Conservation (phyloP, 2,113 vertebrate species). For the Barnardius zonarius region DNA sequence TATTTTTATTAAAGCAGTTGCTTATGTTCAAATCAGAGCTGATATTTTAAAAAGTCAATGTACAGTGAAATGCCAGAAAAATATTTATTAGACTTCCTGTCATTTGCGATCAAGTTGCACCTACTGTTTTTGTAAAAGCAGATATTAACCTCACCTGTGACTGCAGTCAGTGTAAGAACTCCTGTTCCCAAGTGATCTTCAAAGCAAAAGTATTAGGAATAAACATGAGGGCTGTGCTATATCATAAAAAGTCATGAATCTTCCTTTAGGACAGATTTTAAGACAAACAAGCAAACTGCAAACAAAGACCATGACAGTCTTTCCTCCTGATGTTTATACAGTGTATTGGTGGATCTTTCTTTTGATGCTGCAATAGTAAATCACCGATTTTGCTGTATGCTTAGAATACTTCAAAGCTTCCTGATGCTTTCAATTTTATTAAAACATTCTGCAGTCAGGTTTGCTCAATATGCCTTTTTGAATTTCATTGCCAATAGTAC, state of each 20-base stretch:
- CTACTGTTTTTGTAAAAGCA: background rate
- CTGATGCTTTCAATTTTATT: conserved; percentile 55
- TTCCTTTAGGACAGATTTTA: conserved; percentile 36
- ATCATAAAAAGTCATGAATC: conserved; percentile 15
- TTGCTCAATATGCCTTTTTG: conserved; percentile 24
- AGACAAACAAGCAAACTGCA: conserved; percentile 32
- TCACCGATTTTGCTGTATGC: conserved; percentile 26
- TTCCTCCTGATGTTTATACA: conserved; percentile 8
- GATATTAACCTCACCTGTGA: background rate
- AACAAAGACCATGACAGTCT: conserved; percentile 34
- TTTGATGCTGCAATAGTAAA: conserved; percentile 59
- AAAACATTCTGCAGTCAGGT: conserved; percentile 39
- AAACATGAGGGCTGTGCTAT: conserved; percentile 17
- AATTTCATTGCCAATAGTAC: conserved; percentile 5
- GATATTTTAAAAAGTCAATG: conserved; percentile 26
- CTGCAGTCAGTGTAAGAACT: background rate
- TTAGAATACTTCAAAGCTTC: conserved; percentile 63
- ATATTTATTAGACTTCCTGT: conserved; percentile 18
- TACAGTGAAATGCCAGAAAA: background rate
- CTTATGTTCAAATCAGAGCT: background rate
- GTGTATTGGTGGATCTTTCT: conserved; percentile 35
- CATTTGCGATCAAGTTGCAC: background rate
- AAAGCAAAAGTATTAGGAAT: conserved; percentile 44
- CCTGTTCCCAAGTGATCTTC: conserved; percentile 23
- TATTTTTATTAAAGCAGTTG: background rate